A percentile compares a stretch with the other conserved stretches of the same genome.
Evolutionary conservation across 2,797 vertebrate genomes (phyloP).

Genomic region (Gallinago stenura): DNA sequence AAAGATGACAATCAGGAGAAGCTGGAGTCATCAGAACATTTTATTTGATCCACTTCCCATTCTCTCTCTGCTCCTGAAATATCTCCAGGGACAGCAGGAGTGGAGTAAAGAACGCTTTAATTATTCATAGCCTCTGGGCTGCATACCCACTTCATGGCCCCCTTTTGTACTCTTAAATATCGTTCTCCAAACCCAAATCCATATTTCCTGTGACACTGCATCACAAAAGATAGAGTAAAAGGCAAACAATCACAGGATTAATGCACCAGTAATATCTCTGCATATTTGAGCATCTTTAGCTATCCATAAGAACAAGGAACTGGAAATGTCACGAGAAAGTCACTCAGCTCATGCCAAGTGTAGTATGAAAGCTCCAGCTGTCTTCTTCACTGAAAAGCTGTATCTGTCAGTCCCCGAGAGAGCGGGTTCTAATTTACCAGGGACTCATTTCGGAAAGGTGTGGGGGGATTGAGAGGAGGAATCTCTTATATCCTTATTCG

Average conservation of each 20-base stretch:
- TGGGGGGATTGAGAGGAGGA: not conserved
- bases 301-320: not conserved
- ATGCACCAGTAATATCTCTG: not conserved
- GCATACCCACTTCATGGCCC: not conserved
- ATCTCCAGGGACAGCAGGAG: not conserved
- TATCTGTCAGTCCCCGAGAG: not conserved
- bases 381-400: not conserved
- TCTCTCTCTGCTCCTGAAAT: not conserved
- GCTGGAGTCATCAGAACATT: not conserved
- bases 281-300: not conserved
- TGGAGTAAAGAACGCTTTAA: not conserved
- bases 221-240: not conserved
- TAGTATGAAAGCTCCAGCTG: conserved; percentile 9
- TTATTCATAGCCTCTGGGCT: conserved; percentile 23
- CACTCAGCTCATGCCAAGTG: not conserved
- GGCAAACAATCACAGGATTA: not conserved
- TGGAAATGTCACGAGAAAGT: conserved; percentile 22
- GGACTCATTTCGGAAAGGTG: not conserved
- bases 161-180: not conserved
- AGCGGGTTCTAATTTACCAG: conserved; percentile 4
- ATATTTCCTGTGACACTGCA: not conserved
- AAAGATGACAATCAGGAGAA: not conserved
- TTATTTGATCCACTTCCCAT: not conserved
- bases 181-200: not conserved
- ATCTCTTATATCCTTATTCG: not conserved